Base-by-base conservation (phyloP, 2,888 invertebrate genomes). In the Ophonus ardosiacus region DNA sequence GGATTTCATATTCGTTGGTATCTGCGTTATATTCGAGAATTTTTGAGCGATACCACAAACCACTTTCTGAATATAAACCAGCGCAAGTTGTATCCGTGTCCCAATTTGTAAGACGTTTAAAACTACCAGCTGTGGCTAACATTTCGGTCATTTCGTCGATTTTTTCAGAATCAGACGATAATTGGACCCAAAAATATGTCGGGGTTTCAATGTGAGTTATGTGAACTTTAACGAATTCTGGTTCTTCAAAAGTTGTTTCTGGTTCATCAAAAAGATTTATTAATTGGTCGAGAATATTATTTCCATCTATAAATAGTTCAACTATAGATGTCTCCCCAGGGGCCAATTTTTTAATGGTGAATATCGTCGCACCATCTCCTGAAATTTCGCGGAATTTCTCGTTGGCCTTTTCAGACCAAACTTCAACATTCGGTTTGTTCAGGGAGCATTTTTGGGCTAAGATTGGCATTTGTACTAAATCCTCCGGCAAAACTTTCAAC, bases 121-220 rank as follows among this genome's bases (percentile, higher is more conserved):
- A 92, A 0, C 90, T 90, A 0, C 90, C 93, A 6, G 93, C 92
- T 13, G 92, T 91, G 89, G 94, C 94, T 0, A 96, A 90, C 88
- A 93, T 92, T 0, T 93, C 92, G 86, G 95, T 94, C 0, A 95
- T 91, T 43, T 92, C 91, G 7, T 93, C 92, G 0, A 95, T 91
- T n/a, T 91, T 91, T 0, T 92, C 91, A 0, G 92, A 88, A 86
- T 94, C 93, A 57, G 93, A 93, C 0, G 90, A 88, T 88, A 93
- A 92, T 88, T 95, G 95, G 15, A 96, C 90, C 93, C 94, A 96
- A 90, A 96, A 95, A 86, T 94, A 93, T 18, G 94, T 94, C 0
- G 96, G 94, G 43, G 93, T 93, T 88, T 95, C 95, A 51, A 94
- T 93, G 87, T 95, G 95, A 86, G 94, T 93, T 38, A 96, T 92